These are phyloP conservation scores for Heterohyrax brucei DNA, from an alignment of 2,797 vertebrate genomes.

Conservation along the genomic window DNA sequence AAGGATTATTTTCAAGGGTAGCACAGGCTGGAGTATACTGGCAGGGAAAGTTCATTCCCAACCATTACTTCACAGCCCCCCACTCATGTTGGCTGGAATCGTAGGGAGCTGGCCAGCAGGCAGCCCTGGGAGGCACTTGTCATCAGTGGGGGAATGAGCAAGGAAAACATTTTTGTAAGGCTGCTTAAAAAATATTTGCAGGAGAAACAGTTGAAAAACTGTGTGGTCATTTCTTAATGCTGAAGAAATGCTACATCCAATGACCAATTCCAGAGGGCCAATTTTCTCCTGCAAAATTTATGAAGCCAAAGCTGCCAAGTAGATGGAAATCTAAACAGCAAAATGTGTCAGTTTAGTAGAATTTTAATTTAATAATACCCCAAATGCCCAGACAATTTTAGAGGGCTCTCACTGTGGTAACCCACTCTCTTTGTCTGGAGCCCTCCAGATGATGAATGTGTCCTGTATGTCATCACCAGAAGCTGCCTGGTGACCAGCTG, in stretches of 20 bases:
- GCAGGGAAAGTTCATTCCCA: constrained; percentile 80
- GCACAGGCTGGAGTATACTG: constrained; percentile 66
- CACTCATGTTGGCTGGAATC: constrained; percentile 85
- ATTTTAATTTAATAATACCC: constrained; percentile 88
- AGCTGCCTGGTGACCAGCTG: constrained; percentile 52
- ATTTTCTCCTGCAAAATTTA: constrained; percentile 88
- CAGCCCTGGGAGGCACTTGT: constrained; percentile 85
- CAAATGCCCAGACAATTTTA: constrained; percentile 87
- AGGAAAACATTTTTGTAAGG: constrained; percentile 91
- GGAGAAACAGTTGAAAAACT: constrained; percentile 90
- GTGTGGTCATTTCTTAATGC: constrained; percentile 86
- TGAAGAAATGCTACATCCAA: constrained; percentile 86
- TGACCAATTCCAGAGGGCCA: constrained; percentile 83
- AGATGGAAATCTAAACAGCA: constrained; percentile 88
- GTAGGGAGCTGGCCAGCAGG: constrained; percentile 87
- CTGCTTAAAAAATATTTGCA: constrained; percentile 88
- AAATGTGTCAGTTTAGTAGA: constrained; percentile 88
- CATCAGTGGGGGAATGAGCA: constrained; percentile 88
- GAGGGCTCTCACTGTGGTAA: constrained; percentile 66
- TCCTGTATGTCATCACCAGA: constrained; percentile 59
- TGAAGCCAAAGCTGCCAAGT: constrained; percentile 84
- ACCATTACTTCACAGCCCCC: constrained; percentile 87
- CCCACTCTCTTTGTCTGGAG: constrained; percentile 68
- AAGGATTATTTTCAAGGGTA: constrained; percentile 83
- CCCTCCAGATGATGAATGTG: constrained; percentile 60